Evolutionary conservation across 2,113 vertebrate genomes (phyloP).

Genomic region (Loxodonta africana): DNA sequence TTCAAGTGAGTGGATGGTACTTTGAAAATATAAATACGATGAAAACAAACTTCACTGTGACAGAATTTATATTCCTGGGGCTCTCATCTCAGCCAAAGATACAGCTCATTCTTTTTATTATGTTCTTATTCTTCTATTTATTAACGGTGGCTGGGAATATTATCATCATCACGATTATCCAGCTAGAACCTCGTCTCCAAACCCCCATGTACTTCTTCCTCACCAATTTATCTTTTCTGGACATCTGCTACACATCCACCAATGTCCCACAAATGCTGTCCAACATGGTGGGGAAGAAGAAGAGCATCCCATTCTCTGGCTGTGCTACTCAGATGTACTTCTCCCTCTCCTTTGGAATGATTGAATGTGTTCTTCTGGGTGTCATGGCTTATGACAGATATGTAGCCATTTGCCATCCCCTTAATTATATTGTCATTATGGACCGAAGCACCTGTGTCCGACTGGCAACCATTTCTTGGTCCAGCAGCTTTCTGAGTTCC

Average conservation of each 20-base stretch:
- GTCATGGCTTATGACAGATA: conserved; percentile 86
- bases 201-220: conserved; percentile 86
- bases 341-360: conserved; percentile 82
- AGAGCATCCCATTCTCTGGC: conserved; percentile 81
- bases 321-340: conserved; percentile 85
- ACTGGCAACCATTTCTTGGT: conserved; percentile 81
- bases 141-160: conserved; percentile 77
- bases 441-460: conserved; percentile 68
- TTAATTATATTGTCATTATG: conserved; percentile 81
- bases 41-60: conserved; percentile 77
- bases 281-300: conserved; percentile 78
- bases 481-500: conserved; percentile 80
- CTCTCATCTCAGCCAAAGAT: conserved; percentile 81
- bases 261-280: conserved; percentile 84
- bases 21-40: background rate
- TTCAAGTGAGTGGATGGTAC: background rate
- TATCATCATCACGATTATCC: conserved; percentile 73
- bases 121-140: conserved; percentile 83
- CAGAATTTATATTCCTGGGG: conserved; percentile 83
- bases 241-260: conserved; percentile 81
- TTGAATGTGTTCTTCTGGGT: conserved; percentile 84
- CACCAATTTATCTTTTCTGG: conserved; percentile 84
- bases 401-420: conserved; percentile 83
- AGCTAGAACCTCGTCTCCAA: conserved; percentile 74
- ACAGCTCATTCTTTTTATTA: conserved; percentile 76